Evolutionary conservation across 2,888 invertebrate genomes (phyloP).

Genomic region (Drosophila multiciliata): DNA sequence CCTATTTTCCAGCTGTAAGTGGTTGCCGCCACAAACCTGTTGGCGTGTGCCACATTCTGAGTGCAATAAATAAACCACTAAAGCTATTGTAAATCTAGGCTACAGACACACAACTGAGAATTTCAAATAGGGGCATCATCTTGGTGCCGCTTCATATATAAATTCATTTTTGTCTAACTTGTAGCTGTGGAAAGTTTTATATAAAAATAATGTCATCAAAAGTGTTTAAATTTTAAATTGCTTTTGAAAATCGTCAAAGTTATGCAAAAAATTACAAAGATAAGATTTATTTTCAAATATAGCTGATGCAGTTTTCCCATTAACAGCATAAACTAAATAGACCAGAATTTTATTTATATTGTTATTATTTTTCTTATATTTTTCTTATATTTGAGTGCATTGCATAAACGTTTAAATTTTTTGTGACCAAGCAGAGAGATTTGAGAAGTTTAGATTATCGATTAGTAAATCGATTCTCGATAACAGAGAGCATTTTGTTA

Average conservation of each 20-base stretch:
- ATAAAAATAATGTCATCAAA: too few species aligned
- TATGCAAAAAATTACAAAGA: neutral
- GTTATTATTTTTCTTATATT: too few species aligned
- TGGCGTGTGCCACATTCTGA: constrained; percentile 63
- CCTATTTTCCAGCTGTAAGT: constrained; percentile 49
- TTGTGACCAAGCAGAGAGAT: neutral
- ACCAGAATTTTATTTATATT: neutral
- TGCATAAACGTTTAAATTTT: neutral
- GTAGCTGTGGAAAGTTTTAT: neutral
- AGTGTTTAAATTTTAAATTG: too few species aligned
- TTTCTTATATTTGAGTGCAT: too few species aligned
- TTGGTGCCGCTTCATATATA: neutral
- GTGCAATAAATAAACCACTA: constrained; percentile 58
- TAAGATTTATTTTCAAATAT: neutral
- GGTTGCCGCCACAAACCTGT: constrained; percentile 42
- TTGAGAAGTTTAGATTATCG: neutral
- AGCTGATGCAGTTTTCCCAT: neutral
- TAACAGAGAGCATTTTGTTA: neutral
- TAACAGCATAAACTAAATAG: neutral
- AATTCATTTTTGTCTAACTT: neutral
- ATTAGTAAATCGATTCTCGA: neutral
- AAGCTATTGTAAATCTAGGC: constrained; percentile 26
- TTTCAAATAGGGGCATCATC: neutral
- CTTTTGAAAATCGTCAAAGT: neutral
- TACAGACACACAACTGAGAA: neutral